Percentiles rank a stretch among this genome's conserved stretches.
phyloP scores from a whole-genome alignment of 2,888 invertebrate genomes.

The Copidosoma aretas region DNA sequence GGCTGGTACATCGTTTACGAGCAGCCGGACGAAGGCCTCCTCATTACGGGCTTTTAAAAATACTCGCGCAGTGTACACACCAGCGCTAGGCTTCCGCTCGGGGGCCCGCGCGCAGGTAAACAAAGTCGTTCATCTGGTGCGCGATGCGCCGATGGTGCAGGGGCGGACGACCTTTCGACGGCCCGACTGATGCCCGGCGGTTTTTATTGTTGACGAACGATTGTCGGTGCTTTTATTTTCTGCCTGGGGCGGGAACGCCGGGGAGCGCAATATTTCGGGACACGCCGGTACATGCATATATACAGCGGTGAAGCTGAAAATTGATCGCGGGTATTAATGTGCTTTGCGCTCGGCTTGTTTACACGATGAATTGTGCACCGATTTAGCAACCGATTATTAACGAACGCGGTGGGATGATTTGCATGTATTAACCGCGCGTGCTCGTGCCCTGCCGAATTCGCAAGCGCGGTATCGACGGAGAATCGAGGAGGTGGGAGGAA shows the following conservation, averaged over 20 bases:
- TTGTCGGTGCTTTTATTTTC: too few species aligned
- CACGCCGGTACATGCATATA: too few species aligned
- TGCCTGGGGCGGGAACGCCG: too few species aligned
- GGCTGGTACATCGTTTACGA: slow-evolving; percentile 12
- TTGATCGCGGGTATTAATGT: too few species aligned
- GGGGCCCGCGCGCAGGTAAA: slow-evolving; percentile 4
- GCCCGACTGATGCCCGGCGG: neutral
- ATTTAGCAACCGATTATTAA: too few species aligned
- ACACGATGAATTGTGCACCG: too few species aligned
- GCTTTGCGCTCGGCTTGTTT: too few species aligned
- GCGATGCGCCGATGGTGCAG: neutral
- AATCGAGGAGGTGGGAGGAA: too few species aligned
- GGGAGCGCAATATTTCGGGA: too few species aligned
- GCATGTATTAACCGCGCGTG: neutral
- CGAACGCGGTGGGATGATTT: neutral
- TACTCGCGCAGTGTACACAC: too few species aligned
- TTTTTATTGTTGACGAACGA: too few species aligned
- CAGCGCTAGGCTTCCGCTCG: neutral
- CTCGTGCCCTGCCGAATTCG: neutral
- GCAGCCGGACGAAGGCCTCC: neutral
- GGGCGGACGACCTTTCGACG: neutral
- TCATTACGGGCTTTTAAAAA: neutral
- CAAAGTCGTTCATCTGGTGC: slow-evolving; percentile 3
- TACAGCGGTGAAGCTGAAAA: too few species aligned
- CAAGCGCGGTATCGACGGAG: neutral